Evolutionary conservation across 2,888 invertebrate genomes (phyloP).

Genomic region (Lasioglossum malachurum): DNA sequence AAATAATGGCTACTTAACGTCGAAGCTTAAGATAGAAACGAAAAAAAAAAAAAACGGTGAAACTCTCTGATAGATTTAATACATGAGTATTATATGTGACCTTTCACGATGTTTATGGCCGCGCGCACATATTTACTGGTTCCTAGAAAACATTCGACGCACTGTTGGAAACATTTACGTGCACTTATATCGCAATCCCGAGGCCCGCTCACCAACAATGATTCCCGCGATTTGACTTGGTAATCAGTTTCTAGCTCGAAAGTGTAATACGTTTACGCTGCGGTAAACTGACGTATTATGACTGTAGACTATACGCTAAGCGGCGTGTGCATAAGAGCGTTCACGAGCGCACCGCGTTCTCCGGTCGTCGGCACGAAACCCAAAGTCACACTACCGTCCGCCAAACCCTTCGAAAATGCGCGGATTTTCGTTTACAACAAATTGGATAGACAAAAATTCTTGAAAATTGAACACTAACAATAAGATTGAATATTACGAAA

Average conservation of each 20-base stretch:
- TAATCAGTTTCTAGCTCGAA: conserved; percentile 37
- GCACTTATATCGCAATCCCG: conserved; percentile 33
- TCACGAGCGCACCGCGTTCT: background rate
- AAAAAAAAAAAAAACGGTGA: background rate
- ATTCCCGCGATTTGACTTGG: conserved; percentile 52
- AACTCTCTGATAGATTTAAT: background rate
- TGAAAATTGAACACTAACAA: too few species aligned
- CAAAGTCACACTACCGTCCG: background rate
- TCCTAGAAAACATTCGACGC: conserved; percentile 20
- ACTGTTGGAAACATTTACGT: conserved; percentile 41
- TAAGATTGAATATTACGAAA: too few species aligned
- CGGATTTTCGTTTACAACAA: background rate
- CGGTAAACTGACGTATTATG: conserved; percentile 42
- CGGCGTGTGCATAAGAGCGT: conserved; percentile 15
- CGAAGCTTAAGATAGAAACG: background rate
- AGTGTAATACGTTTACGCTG: conserved; percentile 37
- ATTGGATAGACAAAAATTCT: background rate
- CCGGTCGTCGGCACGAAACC: background rate
- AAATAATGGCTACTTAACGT: background rate
- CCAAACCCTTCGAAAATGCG: background rate
- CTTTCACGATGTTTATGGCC: conserved; percentile 6
- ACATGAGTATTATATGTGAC: background rate
- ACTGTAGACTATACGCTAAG: conserved; percentile 25
- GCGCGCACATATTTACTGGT: conserved; percentile 1
- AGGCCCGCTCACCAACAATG: conserved; percentile 34